Evolutionary conservation across 2,888 invertebrate species (phyloP).

Genomic region (Apeira syringaria): DNA sequence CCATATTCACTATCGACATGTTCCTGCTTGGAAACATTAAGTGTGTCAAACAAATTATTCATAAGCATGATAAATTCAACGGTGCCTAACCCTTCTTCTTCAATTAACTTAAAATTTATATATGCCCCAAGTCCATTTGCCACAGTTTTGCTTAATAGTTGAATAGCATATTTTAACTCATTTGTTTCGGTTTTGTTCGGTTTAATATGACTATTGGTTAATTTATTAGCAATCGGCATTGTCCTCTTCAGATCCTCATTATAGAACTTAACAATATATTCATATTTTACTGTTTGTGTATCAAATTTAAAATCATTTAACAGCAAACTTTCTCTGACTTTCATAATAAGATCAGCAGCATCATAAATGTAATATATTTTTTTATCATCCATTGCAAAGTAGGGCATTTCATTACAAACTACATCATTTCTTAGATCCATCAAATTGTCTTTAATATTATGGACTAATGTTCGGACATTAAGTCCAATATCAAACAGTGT

Average conservation of each 20-base stretch:
- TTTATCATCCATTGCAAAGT: constrained; percentile 1
- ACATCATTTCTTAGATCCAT: not conserved
- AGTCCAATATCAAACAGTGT: constrained; percentile 23
- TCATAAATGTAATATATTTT: constrained; percentile 35
- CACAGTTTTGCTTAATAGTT: constrained; percentile 31
- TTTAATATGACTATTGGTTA: constrained; percentile 26
- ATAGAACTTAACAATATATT: constrained; percentile 28
- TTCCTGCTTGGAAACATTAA: constrained; percentile 1
- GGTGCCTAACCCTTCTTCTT: constrained; percentile 24
- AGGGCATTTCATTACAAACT: constrained; percentile 2
- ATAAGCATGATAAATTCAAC: constrained; percentile 29
- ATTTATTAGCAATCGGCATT: constrained; percentile 26
- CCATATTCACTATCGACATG: not conserved
- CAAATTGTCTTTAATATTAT: constrained; percentile 7
- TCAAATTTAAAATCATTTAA: constrained; percentile 6
- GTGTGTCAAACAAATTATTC: constrained; percentile 20
- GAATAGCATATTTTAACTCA: constrained; percentile 13
- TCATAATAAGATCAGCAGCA: constrained; percentile 25
- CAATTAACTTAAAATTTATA: constrained; percentile 22
- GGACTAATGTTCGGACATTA: constrained; percentile 30
- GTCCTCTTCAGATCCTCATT: constrained; percentile 21
- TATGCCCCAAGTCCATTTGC: constrained; percentile 31
- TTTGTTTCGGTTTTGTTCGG: constrained; percentile 15
- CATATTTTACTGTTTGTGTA: constrained; percentile 20
- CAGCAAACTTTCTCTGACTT: constrained; percentile 3